Conservation (phyloP, 2,797 vertebrate species). For the Typhlichthys eigenmanni region DNA sequence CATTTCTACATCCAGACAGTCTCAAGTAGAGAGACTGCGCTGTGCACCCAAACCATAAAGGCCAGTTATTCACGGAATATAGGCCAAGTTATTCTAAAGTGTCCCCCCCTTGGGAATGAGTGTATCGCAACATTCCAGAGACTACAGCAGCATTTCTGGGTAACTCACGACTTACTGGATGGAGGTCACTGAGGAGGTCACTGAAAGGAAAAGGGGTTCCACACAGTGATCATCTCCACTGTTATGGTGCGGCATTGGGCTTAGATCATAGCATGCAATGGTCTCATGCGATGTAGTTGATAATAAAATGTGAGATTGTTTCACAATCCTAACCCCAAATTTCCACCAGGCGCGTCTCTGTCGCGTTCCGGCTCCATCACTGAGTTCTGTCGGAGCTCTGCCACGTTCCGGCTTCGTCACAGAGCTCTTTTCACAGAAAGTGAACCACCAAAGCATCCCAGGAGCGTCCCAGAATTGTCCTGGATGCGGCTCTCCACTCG, state of each 20-base stretch:
- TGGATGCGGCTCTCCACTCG: too few relatives aligned
- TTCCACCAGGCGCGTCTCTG: too few relatives aligned
- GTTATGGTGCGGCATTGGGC: conserved; percentile 2
- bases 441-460: too few relatives aligned
- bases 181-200: conserved; percentile 28
- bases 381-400: too few relatives aligned
- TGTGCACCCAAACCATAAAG: conserved; percentile 17
- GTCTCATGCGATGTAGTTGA: not conserved
- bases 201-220: conserved; percentile 26
- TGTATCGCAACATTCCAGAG: conserved; percentile 48
- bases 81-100: conserved; percentile 69
- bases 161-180: conserved; percentile 42
- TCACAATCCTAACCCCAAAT: too few relatives aligned
- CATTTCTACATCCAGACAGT: not conserved
- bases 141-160: conserved; percentile 52
- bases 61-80: conserved; percentile 62
- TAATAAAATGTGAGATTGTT: too few relatives aligned
- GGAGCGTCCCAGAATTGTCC: too few relatives aligned
- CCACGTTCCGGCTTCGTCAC: too few relatives aligned
- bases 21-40: conserved; percentile 16
- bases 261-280: not conserved
- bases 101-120: conserved; percentile 40
- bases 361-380: too few relatives aligned
- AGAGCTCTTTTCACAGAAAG: too few relatives aligned
- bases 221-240: conserved; percentile 30